phyloP scores from a whole-genome alignment of 2,888 invertebrate genomes.

The Pammene aurita region DNA sequence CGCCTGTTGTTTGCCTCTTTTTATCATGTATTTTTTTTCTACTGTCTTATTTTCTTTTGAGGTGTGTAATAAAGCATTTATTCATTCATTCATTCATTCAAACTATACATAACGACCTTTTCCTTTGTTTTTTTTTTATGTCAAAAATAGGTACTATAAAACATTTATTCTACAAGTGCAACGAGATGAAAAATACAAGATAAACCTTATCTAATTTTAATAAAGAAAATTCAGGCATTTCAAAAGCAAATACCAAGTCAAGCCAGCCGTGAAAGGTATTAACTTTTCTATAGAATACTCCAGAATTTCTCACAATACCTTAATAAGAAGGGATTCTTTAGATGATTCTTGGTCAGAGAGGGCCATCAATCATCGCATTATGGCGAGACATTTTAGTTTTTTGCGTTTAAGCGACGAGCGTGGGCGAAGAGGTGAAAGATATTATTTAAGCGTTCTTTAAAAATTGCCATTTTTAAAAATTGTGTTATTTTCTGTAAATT shows the following conservation, averaged over 20 bases:
- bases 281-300: constrained; percentile 29
- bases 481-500: too few relatives aligned
- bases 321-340: constrained; percentile 10
- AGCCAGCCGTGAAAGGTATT: constrained; percentile 11
- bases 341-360: constrained; percentile 28
- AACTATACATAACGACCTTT: too few relatives aligned
- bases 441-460: not conserved
- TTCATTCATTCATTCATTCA: too few relatives aligned
- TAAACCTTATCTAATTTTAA: not conserved
- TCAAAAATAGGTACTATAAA: too few relatives aligned
- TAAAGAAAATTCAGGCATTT: not conserved
- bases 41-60: too few relatives aligned
- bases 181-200: not conserved
- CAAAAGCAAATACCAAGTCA: constrained; percentile 24
- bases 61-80: too few relatives aligned
- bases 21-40: too few relatives aligned
- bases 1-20: too few relatives aligned
- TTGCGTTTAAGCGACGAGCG: constrained; percentile 12
- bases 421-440: not conserved
- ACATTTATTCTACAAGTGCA: not conserved
- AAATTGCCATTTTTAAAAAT: too few relatives aligned
- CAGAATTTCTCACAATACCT: constrained; percentile 18
- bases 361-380: constrained; percentile 38
- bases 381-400: constrained; percentile 15
- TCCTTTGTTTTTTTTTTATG: too few relatives aligned